Evolutionary conservation across 2,888 invertebrate genomes (phyloP).

Genomic region (Liopterus haemorrhoidalis): DNA sequence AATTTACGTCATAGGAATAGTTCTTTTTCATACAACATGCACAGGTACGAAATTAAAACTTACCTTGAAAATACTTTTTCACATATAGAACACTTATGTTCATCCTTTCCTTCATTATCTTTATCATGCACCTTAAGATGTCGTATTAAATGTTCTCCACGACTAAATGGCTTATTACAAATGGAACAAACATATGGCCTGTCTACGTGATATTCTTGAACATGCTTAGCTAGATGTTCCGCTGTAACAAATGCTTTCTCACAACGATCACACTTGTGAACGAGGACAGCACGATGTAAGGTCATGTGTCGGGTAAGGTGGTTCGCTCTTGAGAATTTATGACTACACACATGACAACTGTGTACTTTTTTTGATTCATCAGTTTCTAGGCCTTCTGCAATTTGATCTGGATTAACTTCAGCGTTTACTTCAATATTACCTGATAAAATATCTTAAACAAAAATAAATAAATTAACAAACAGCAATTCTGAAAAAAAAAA

Average conservation of each 20-base stretch:
- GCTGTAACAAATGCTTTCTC: constrained; percentile 43
- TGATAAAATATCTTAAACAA: too few species aligned
- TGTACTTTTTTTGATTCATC: constrained; percentile 36
- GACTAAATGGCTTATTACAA: constrained; percentile 43
- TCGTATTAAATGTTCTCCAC: constrained; percentile 46
- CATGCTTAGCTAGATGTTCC: constrained; percentile 42
- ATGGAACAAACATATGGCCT: constrained; percentile 45
- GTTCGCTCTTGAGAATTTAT: constrained; percentile 42
- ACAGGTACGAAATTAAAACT: constrained; percentile 17
- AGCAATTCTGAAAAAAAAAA: too few species aligned
- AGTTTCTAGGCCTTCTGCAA: too few species aligned
- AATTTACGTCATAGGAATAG: too few species aligned
- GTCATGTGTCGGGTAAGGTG: constrained; percentile 46
- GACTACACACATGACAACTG: constrained; percentile 43
- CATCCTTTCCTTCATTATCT: constrained; percentile 30
- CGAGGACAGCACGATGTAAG: constrained; percentile 41
- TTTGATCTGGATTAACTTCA: too few species aligned
- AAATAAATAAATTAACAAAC: too few species aligned
- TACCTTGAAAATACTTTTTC: constrained; percentile 42
- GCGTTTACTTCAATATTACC: too few species aligned
- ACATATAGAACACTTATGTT: constrained; percentile 44
- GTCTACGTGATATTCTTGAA: constrained; percentile 44
- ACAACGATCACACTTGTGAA: constrained; percentile 44
- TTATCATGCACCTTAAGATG: constrained; percentile 44
- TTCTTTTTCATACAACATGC: too few species aligned